phyloP scores from a whole-genome alignment of 2,888 invertebrate genomes.

The Yponomeuta evonymella region DNA sequence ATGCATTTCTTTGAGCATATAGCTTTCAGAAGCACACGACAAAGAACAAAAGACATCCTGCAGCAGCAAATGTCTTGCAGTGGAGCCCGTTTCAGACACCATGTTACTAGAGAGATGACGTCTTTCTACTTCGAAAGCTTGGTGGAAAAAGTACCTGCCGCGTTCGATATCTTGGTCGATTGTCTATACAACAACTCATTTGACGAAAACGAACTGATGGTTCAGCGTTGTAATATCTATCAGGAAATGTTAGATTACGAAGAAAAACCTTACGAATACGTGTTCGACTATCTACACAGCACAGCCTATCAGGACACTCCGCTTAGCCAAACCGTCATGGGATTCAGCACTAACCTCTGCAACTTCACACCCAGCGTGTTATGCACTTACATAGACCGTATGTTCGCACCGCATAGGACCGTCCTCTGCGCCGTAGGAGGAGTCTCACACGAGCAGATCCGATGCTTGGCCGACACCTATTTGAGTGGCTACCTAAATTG shows the following conservation, averaged over 20 bases:
- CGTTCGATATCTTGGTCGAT: constrained; percentile 94
- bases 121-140: constrained; percentile 97
- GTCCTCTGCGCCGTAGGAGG: constrained; percentile 96
- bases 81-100: constrained; percentile 96
- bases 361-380: constrained; percentile 81
- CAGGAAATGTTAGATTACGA: constrained; percentile 55
- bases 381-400: constrained; percentile 83
- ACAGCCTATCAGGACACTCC: constrained; percentile 66
- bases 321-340: constrained; percentile 60
- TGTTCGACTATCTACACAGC: constrained; percentile 59
- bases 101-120: constrained; percentile 96
- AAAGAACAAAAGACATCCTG: constrained; percentile 87
- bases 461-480: constrained; percentile 83
- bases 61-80: constrained; percentile 95
- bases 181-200: constrained; percentile 90
- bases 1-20: constrained; percentile 63
- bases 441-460: constrained; percentile 88
- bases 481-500: constrained; percentile 69
- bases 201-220: constrained; percentile 36
- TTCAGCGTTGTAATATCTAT: constrained; percentile 47
- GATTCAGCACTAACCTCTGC: constrained; percentile 81
- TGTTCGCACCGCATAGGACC: constrained; percentile 92
- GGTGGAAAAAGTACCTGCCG: constrained; percentile 87
- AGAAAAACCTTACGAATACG: constrained; percentile 34
- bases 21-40: constrained; percentile 77